Percentiles rank a stretch among this genome's conserved stretches.
Evolutionary conservation across 2,113 vertebrate genomes (phyloP).

Genomic region (Anolis sagrei): DNA sequence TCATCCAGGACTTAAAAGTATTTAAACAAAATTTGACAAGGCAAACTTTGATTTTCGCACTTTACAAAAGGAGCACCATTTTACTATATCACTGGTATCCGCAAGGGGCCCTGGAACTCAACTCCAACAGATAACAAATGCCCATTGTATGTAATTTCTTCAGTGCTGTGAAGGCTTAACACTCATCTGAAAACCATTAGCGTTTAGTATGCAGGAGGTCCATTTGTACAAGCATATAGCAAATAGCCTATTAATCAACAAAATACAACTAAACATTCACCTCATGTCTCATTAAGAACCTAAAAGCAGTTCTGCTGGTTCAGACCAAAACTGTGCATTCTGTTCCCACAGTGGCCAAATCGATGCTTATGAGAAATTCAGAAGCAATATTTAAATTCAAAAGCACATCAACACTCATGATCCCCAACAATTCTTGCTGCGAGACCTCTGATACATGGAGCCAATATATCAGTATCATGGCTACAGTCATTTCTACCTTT

Average conservation of each 20-base stretch:
- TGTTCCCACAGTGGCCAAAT: not conserved
- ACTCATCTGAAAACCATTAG: accelerated
- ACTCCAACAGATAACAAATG: no score
- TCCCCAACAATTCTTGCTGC: not conserved
- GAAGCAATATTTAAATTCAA: not conserved
- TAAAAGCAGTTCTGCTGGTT: not conserved
- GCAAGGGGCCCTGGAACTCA: no score
- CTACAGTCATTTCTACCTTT: not conserved
- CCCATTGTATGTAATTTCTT: not conserved
- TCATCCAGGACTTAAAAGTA: no score
- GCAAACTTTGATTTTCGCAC: no score
- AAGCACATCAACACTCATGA: not conserved
- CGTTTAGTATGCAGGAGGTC: not conserved
- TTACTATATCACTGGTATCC: no score
- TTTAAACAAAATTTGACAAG: no score
- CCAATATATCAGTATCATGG: not conserved
- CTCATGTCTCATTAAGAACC: not conserved
- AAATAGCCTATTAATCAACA: not conserved
- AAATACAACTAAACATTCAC: not conserved
- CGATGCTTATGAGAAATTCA: not conserved
- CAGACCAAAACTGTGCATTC: not conserved
- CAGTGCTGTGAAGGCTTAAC: not conserved
- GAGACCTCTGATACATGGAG: not conserved
- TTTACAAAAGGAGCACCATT: no score
- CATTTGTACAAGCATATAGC: not conserved